phyloP scores from a whole-genome alignment of 53 echinoderm and acorn worm species.

The Temnopleurus reevesii region DNA sequence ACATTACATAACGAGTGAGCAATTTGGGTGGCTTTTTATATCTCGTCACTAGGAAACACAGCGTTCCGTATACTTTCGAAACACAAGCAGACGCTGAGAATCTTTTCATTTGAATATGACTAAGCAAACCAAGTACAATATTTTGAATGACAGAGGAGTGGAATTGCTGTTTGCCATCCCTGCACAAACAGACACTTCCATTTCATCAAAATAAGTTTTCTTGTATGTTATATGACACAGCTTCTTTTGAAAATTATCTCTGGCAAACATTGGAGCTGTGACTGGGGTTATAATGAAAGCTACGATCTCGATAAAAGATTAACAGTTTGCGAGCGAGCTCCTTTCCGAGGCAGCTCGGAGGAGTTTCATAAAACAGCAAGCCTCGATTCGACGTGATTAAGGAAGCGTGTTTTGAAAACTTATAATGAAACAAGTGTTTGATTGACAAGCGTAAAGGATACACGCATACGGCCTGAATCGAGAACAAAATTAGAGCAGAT shows the following conservation, averaged over 20 bases:
- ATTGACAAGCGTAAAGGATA: not conserved
- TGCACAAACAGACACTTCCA: constrained; percentile 49
- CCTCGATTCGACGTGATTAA: constrained; percentile 12
- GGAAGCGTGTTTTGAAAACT: constrained; percentile 22
- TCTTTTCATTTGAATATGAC: constrained; percentile 20
- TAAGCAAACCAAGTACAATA: constrained; percentile 9
- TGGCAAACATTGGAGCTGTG: constrained; percentile 15
- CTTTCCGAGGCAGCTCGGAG: not conserved
- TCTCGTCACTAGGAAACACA: not conserved
- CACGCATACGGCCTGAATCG: not conserved
- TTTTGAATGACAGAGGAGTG: constrained; percentile 50
- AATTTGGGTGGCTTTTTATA: not conserved
- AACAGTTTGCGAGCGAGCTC: not conserved
- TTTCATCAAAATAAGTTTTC: constrained; percentile 29
- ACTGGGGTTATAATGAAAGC: constrained; percentile 11
- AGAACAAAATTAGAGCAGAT: not conserved
- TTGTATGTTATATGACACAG: constrained; percentile 18
- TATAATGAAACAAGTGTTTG: constrained; percentile 13
- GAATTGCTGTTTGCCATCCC: constrained; percentile 24
- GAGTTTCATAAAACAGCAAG: constrained; percentile 2
- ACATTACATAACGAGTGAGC: constrained; percentile 4
- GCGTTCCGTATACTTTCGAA: constrained; percentile 24
- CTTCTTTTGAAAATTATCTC: constrained; percentile 48
- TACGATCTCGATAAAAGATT: not conserved
- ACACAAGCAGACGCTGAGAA: not conserved